Conservation (phyloP, 2,797 vertebrate species). For the Amblyopsis hoosieri region DNA sequence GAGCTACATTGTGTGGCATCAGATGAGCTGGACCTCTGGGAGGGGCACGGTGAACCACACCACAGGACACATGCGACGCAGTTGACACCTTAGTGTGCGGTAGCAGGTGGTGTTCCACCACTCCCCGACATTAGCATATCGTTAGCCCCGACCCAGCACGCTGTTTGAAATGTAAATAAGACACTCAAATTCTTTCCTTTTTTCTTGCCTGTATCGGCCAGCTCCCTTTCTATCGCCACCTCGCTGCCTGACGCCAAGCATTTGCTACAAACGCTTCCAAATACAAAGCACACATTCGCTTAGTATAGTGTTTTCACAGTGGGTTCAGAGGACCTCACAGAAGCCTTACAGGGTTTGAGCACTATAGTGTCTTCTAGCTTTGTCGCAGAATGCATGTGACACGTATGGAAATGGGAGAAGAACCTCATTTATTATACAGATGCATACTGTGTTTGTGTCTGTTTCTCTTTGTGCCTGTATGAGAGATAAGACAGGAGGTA, state of each 20-base stretch:
- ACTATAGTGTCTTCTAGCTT: constrained; percentile 17
- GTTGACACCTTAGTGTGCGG: constrained; percentile 42
- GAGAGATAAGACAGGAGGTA: not conserved
- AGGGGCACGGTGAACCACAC: constrained; percentile 53
- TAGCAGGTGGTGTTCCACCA: constrained; percentile 58
- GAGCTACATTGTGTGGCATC: constrained; percentile 63
- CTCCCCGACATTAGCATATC: constrained; percentile 34
- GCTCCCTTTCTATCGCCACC: no score
- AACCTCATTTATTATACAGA: constrained; percentile 58
- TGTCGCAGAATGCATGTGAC: constrained; percentile 43
- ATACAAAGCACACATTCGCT: constrained; percentile 56
- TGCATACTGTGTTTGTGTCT: constrained; percentile 3
- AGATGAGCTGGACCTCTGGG: constrained; percentile 61
- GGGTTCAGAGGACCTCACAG: constrained; percentile 27
- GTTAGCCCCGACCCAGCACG: constrained; percentile 44
- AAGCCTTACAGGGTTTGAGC: constrained; percentile 46
- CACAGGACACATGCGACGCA: constrained; percentile 47
- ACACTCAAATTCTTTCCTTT: no score
- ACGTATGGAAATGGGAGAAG: constrained; percentile 51
- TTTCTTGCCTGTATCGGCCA: not conserved
- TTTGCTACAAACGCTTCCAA: constrained; percentile 48
- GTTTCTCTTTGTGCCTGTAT: not conserved
- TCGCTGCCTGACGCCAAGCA: constrained; percentile 25
- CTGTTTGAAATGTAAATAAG: constrained; percentile 21
- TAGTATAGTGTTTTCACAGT: constrained; percentile 43